Percentiles rank a stretch among this genome's conserved stretches.
Conservation (phyloP, 2,888 invertebrate genomes). For the Trachelus tabidus region DNA sequence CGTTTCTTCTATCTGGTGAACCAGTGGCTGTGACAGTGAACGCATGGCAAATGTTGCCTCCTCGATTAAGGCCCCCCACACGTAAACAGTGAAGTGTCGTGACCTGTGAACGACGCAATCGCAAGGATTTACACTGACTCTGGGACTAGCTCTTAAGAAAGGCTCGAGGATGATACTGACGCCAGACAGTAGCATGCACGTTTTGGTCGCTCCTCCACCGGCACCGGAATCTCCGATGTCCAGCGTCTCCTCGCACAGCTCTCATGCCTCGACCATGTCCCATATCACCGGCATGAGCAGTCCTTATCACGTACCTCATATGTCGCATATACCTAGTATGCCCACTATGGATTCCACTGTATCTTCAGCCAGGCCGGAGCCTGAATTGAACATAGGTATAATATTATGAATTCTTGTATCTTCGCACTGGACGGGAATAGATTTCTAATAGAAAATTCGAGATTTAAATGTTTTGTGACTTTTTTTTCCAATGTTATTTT, state of each 20-base stretch:
- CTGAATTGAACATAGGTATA: slow-evolving; percentile 79
- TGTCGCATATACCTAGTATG: slow-evolving; percentile 43
- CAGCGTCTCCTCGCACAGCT: slow-evolving; percentile 61
- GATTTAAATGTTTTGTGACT: background rate
- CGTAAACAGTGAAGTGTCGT: slow-evolving; percentile 41
- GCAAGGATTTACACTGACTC: slow-evolving; percentile 12
- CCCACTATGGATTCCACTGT: slow-evolving; percentile 65
- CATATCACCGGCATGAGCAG: slow-evolving; percentile 41
- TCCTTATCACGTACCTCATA: slow-evolving; percentile 47
- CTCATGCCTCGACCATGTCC: slow-evolving; percentile 36
- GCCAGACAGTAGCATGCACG: slow-evolving; percentile 75
- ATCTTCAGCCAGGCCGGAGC: slow-evolving; percentile 70
- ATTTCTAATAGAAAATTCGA: background rate
- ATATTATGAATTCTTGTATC: background rate
- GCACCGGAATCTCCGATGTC: slow-evolving; percentile 68
- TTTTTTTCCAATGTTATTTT: background rate
- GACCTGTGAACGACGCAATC: slow-evolving; percentile 27
- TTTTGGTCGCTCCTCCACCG: slow-evolving; percentile 64
- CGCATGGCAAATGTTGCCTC: slow-evolving; percentile 3
- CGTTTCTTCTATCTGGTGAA: background rate
- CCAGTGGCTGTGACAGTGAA: background rate
- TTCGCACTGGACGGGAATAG: background rate
- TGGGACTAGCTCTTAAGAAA: slow-evolving; percentile 1
- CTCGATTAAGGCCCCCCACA: background rate
- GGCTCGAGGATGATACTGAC: slow-evolving; percentile 71